Evolutionary conservation across 23 tunicate species (phyloP), one percentile per base, ranked within the genome.

Genomic region (Botrylloides violaceus): DNA sequence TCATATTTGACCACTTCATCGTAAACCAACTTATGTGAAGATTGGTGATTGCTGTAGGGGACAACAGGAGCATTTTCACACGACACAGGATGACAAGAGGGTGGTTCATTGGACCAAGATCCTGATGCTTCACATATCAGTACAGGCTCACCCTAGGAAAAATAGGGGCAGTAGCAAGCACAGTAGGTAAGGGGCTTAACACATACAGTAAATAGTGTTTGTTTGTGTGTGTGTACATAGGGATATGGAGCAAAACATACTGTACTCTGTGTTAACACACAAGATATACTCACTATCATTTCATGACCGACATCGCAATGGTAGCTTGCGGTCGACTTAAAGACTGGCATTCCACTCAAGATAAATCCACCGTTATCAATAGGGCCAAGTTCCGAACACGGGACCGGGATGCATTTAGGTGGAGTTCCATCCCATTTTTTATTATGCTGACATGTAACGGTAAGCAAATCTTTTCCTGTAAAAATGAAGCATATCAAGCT

Each of bases 301-400:
- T 90, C 97, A 75, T 83, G 62, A 5, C 97, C 97, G 4, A 62
- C 63, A 58, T 73, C 78, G 68, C 97, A 90, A 26, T 2, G 2
- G 47, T 83, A 90, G 12, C 31, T 37, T 35, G 81, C 85, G 75
- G 72, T 72, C 7, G 61, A 80, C 15, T 90, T 88, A 49, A 59
- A 90, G 0, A 80, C 61, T 48, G 66, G 70, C 24, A 12, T 70
- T 20, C 39, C 49, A 32, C 49, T 32, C 15, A 80, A 77, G 7
- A 32, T 48, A 43, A 62, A 81, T 61, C 34, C 36, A 2, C 88
- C 86, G 49, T 72, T 56, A 3, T 39, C 39, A 9, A 87, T 35
- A 21, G 27, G 32, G 7, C 66, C 35, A 22, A 85, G 86, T 3
- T 57, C 36, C 4, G 88, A 77, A 55, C 95, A 87, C 18, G 79